Base-by-base conservation (phyloP, 1,140 invertebrate species). In the Acromyrmex heyeri region DNA sequence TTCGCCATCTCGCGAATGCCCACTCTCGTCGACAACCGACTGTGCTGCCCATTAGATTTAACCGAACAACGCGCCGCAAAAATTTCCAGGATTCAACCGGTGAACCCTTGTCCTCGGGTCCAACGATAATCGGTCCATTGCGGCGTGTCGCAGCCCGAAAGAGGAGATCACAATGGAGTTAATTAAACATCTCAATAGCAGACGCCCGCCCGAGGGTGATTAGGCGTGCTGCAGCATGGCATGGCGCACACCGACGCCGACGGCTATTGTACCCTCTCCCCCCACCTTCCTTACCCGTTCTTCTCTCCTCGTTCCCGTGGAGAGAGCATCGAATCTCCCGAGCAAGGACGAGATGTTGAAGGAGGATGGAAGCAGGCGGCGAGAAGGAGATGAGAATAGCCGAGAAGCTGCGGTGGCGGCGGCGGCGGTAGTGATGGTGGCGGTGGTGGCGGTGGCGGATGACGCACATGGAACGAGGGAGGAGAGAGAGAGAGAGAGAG, bases 171-270 rank as follows among this genome's bases (percentile, higher is more conserved):
- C 93, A 93, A 94, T 92, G 89, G 92, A 95, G 93, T 95, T 94
- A 95, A 95, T 95, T 94, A 94, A 94, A 95, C 93, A 93, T 94
- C 93, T 94, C 93, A 94, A 95, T 95, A 94, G 93, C 93, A 94
- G 93, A 92, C 91, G 93, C 92, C 90, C 88, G 92, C 91, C 90
- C 91, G 91, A 89, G 91, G 93, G 93, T 94, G 93, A 94, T 95
- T 94, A 95, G 94, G 91, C 93, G 93, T 93, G 92, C 92, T 89
- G 88, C 69, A 88, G 72, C 76, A 89, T 91, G 92, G 92, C 91
- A 88, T 91, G 91, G 91, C 77, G 91, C 78, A 69, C 85, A 86
- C 81, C 86, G 61, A 62, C 90, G 92, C 92, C 91, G 91, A 87
- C 92, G 92, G 93, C 93, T 91, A 94, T 94, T 94, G 91, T 93